These are phyloP conservation scores for Himalopsyche kuldschensis DNA, from an alignment of 2,888 invertebrate genomes.

Conservation along the genomic window DNA sequence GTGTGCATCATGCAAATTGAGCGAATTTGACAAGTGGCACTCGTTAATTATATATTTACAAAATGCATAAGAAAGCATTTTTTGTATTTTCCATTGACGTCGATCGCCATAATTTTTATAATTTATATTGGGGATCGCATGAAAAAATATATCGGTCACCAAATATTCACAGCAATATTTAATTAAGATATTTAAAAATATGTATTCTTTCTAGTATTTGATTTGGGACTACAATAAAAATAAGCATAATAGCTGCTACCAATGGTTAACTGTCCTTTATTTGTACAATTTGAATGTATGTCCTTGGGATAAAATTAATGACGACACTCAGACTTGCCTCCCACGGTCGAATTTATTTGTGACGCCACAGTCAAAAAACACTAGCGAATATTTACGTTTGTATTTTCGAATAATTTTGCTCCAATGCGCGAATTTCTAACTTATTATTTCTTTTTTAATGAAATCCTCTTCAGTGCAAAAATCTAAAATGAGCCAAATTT, in stretches of 20 bases:
- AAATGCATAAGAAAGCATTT: no score
- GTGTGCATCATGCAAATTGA: no score
- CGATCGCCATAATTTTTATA: no score
- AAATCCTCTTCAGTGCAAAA: not conserved
- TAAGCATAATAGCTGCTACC: not conserved
- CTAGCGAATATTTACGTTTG: constrained; percentile 8
- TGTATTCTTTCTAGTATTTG: no score
- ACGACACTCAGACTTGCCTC: constrained; percentile 37
- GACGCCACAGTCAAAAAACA: constrained; percentile 36
- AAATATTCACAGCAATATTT: no score
- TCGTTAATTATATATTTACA: no score
- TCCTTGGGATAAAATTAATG: constrained; percentile 34
- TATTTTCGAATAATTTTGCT: not conserved
- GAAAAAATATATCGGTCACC: no score
- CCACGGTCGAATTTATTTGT: constrained; percentile 38
- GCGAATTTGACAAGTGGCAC: no score
- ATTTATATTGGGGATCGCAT: no score
- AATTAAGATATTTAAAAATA: no score
- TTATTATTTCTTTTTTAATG: not conserved
- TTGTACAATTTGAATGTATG: constrained; percentile 1
- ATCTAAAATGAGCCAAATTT: not conserved
- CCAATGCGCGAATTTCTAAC: not conserved
- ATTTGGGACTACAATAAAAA: no score
- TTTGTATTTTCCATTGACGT: no score
- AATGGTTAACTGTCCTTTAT: not conserved